Evolutionary conservation across 2,797 vertebrate genomes (phyloP).

Genomic region (Natrix natrix): DNA sequence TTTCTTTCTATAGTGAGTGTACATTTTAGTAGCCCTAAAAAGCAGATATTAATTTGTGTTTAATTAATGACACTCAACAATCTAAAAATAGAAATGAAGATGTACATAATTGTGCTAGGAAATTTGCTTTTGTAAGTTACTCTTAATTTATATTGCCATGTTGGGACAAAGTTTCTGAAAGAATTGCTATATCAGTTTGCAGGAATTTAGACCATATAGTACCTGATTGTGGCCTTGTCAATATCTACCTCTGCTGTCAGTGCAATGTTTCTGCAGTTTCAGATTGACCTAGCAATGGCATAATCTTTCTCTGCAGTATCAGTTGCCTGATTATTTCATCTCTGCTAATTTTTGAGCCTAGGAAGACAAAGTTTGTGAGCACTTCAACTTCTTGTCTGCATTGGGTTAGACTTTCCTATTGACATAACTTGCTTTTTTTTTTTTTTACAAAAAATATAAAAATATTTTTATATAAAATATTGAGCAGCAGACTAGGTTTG

Average conservation of each 20-base stretch:
- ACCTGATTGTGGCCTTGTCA: not conserved
- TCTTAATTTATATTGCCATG: not conserved
- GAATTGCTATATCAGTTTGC: not conserved
- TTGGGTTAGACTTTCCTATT: not conserved
- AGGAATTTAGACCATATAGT: not conserved
- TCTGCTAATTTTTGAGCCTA: not conserved
- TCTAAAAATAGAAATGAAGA: not conserved
- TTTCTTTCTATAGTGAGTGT: not conserved
- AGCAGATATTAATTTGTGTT: not conserved
- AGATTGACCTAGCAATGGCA: not conserved
- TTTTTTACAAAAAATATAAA: not conserved
- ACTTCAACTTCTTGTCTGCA: not conserved
- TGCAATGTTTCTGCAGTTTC: not conserved
- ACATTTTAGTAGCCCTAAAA: not conserved
- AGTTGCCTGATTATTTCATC: not conserved
- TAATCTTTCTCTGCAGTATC: not conserved
- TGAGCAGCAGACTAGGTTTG: not conserved
- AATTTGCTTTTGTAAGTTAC: not conserved
- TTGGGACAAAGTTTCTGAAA: not conserved
- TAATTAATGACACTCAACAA: not conserved
- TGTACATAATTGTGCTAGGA: not conserved
- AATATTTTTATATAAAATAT: not conserved
- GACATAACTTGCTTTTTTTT: not conserved
- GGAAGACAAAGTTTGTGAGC: not conserved
- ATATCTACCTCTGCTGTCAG: not conserved